Conservation (phyloP, 2,797 vertebrate genomes). For the Selene dorsalis region DNA sequence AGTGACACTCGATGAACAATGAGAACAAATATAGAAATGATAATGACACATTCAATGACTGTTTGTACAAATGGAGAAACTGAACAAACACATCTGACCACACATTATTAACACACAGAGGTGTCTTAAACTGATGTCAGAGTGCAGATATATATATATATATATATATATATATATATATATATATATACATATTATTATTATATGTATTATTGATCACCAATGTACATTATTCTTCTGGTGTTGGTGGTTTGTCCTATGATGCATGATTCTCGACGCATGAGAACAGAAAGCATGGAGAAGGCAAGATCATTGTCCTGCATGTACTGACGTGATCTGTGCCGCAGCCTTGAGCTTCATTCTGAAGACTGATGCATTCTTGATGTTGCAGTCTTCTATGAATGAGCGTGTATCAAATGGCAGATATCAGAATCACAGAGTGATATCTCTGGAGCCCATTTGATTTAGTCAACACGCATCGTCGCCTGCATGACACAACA, state of each 20-base stretch:
- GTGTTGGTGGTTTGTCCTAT: background rate
- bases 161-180: too few species aligned
- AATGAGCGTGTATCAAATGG: slow-evolving; percentile 45
- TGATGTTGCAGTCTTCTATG: background rate
- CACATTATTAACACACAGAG: background rate
- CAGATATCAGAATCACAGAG: slow-evolving; percentile 49
- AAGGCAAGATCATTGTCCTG: slow-evolving; percentile 36
- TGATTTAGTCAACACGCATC: slow-evolving; percentile 32
- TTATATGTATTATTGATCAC: slow-evolving; percentile 6
- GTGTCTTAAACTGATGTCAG: background rate
- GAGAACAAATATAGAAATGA: slow-evolving; percentile 23
- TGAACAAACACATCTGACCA: slow-evolving; percentile 10
- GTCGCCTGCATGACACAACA: slow-evolving; percentile 54
- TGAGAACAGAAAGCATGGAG: slow-evolving; percentile 29
- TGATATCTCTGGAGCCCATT: slow-evolving; percentile 59
- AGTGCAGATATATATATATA: too few species aligned
- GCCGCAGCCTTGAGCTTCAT: background rate
- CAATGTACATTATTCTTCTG: background rate
- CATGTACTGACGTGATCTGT: slow-evolving; percentile 46
- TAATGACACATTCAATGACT: slow-evolving; percentile 7
- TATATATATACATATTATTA: background rate
- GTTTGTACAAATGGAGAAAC: slow-evolving; percentile 28
- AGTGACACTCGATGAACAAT: slow-evolving; percentile 33
- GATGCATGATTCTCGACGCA: slow-evolving; percentile 13
- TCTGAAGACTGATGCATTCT: background rate